Percentiles rank a stretch among this genome's conserved stretches.
These are phyloP conservation scores for Ophiodon elongatus DNA, from an alignment of 2,113 vertebrate species.

Conservation along the genomic window DNA sequence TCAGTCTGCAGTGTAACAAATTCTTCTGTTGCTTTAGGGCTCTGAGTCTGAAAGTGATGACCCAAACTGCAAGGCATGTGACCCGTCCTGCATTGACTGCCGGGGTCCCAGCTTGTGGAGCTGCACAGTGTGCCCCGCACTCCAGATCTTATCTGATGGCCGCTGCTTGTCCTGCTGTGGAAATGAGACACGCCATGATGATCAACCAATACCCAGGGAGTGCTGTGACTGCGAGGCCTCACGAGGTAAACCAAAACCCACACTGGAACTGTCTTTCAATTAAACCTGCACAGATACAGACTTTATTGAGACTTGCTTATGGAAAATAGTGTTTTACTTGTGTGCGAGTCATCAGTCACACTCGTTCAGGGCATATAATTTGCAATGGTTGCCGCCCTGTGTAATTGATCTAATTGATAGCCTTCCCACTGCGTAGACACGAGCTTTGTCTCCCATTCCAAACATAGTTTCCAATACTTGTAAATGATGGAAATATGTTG, in stretches of 20 bases:
- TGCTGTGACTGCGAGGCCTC: constrained; percentile 90
- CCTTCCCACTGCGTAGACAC: background rate
- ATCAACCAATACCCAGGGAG: constrained; percentile 61
- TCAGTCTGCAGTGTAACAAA: background rate
- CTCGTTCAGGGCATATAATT: constrained; percentile 16
- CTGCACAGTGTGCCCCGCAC: constrained; percentile 88
- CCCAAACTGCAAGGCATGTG: constrained; percentile 85
- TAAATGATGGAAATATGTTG: background rate
- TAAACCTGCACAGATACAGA: background rate
- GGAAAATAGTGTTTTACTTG: background rate
- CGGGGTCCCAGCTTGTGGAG: constrained; percentile 86
- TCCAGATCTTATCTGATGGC: constrained; percentile 83
- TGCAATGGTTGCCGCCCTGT: background rate
- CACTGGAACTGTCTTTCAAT: background rate
- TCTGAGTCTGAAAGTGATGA: constrained; percentile 54
- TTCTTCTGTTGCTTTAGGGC: constrained; percentile 29
- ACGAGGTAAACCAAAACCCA: constrained; percentile 78
- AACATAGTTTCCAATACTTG: constrained; percentile 17
- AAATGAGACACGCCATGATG: constrained; percentile 11
- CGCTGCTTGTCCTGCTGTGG: constrained; percentile 91
- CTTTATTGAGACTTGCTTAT: background rate
- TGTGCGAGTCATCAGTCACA: background rate
- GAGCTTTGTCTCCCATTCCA: background rate
- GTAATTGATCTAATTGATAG: background rate
- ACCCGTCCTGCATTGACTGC: constrained; percentile 89